Evolutionary conservation across 2,113 vertebrate genomes (phyloP).

Genomic region (Lepisosteus osseus): DNA sequence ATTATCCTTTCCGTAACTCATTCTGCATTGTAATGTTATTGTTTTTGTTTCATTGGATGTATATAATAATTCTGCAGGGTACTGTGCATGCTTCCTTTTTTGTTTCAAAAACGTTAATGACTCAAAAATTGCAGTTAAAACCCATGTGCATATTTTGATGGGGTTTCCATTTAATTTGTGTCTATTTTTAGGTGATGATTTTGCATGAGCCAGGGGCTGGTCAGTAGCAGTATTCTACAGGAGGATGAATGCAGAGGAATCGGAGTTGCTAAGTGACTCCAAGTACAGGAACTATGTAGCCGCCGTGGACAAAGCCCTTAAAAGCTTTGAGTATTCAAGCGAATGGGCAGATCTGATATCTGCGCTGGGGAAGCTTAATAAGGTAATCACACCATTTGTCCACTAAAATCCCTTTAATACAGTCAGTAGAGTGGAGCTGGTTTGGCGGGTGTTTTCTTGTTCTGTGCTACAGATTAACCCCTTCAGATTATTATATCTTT

Average conservation of each 20-base stretch:
- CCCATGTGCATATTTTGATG: too few relatives aligned
- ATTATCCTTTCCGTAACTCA: too few relatives aligned
- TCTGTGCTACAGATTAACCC: too few relatives aligned
- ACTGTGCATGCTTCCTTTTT: too few relatives aligned
- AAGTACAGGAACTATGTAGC: slow-evolving; percentile 98
- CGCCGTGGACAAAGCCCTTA: slow-evolving; percentile 95
- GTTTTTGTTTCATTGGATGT: too few relatives aligned
- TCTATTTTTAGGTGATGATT: slow-evolving; percentile 69
- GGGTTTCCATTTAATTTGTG: too few relatives aligned
- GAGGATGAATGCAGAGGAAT: slow-evolving; percentile 98
- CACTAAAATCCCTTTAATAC: neutral
- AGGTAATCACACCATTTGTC: slow-evolving; percentile 64
- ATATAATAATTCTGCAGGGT: too few relatives aligned
- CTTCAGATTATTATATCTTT: too few relatives aligned
- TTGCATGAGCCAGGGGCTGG: slow-evolving; percentile 68
- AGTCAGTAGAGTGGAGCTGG: neutral
- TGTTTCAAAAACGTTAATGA: too few relatives aligned
- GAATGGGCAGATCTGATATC: slow-evolving; percentile 99
- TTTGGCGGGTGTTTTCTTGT: too few relatives aligned
- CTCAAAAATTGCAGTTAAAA: too few relatives aligned
- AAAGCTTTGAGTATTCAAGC: slow-evolving; percentile 98
- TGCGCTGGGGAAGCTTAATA: slow-evolving; percentile 95
- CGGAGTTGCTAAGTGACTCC: slow-evolving; percentile 93
- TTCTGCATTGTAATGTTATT: too few relatives aligned
- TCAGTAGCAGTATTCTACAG: slow-evolving; percentile 71